phyloP scores from a whole-genome alignment of 1,140 invertebrate species.

The Drosophila sproati region DNA sequence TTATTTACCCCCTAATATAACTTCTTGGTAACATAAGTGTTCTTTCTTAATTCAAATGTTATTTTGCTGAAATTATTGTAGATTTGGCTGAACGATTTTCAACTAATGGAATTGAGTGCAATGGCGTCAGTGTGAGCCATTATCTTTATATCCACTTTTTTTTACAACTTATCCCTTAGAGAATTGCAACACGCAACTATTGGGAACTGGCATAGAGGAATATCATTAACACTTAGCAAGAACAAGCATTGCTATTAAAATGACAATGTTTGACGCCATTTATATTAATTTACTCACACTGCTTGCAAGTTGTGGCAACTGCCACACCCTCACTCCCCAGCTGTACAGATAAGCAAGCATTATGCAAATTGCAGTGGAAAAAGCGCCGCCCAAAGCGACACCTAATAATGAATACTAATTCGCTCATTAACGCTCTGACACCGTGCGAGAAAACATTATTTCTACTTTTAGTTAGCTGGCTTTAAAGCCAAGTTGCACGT shows the following conservation, averaged over 20 bases:
- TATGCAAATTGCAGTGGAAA: constrained; percentile 61
- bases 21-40: background rate
- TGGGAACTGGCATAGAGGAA: background rate
- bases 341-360: constrained; percentile 46
- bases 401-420: constrained; percentile 82
- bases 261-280: constrained; percentile 59
- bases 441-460: constrained; percentile 62
- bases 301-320: constrained; percentile 44
- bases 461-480: constrained; percentile 43
- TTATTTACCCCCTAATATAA: too few relatives aligned
- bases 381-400: constrained; percentile 45
- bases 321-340: constrained; percentile 45
- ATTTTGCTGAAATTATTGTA: background rate
- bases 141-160: background rate
- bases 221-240: constrained; percentile 67
- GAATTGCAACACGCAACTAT: constrained; percentile 36
- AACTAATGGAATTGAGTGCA: background rate
- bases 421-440: constrained; percentile 72
- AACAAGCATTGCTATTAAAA: constrained; percentile 49
- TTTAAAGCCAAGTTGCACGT: constrained; percentile 55
- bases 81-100: background rate
- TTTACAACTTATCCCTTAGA: constrained; percentile 1
- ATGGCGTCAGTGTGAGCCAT: background rate
- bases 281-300: constrained; percentile 75
- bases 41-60: background rate